phyloP scores from a whole-genome alignment of 2,888 invertebrate genomes.

The Mylabris sibirica region DNA sequence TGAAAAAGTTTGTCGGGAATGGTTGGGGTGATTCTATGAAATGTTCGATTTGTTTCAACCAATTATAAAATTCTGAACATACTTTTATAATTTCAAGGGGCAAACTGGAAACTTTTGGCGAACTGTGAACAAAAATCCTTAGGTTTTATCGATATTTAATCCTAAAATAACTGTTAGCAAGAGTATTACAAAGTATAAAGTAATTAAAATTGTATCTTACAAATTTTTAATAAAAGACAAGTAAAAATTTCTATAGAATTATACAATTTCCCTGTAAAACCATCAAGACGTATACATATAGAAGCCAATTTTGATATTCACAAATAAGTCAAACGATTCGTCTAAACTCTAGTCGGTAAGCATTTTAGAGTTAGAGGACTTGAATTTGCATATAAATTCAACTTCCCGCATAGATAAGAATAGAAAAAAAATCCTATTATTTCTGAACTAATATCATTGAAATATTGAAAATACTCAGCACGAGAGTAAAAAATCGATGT shows the following conservation, averaged over 20 bases:
- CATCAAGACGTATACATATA: too few species aligned
- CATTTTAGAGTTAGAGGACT: not conserved
- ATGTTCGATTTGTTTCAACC: constrained; percentile 19
- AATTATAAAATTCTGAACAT: constrained; percentile 22
- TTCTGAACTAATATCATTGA: not conserved
- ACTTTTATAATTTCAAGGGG: constrained; percentile 7
- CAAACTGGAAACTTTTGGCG: not conserved
- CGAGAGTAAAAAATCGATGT: not conserved
- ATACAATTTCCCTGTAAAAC: not conserved
- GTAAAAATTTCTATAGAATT: not conserved
- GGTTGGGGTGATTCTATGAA: constrained; percentile 17
- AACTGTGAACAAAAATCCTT: not conserved
- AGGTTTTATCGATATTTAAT: not conserved
- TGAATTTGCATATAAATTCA: constrained; percentile 7
- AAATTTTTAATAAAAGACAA: not conserved
- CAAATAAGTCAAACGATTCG: not conserved
- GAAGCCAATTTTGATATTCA: not conserved
- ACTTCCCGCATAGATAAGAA: not conserved
- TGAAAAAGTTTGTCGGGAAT: constrained; percentile 23
- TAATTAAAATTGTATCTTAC: not conserved
- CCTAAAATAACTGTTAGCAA: not conserved
- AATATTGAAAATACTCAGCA: not conserved
- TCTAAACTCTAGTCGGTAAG: not conserved
- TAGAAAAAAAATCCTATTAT: not conserved
- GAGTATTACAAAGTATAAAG: not conserved